Base-by-base conservation (phyloP, 2,888 invertebrate species). In the Alloscopus bannaensis region DNA sequence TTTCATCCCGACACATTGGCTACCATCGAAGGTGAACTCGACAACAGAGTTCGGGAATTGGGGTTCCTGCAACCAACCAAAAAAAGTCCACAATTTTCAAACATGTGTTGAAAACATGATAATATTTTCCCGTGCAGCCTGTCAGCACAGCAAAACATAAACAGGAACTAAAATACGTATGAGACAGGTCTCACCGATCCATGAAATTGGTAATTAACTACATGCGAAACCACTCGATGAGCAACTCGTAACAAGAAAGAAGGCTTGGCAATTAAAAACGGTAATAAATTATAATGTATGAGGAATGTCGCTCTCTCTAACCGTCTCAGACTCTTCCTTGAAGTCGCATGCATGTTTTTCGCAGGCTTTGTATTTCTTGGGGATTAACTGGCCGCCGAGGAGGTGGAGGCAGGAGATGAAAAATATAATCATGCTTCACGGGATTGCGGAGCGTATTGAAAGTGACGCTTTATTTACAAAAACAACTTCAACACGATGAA, bases 1-100 rank as follows among this genome's bases (percentile, higher is more conserved):
- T 80, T 84, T 84, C 81, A 84, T 83, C 68, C 84, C 84, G 64
- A 78, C 70, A 79, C 85, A 78, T 13, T 80, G 73, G 57, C 50
- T 77, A 65, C 59, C 81, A 76, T 83, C 85, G 80, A 84, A 83
- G 50, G 79, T 81, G 65, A 81, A 83, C 75, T 84, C 86, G 81
- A 84, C 82, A 64, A 83, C 84, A 68, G 84, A 83, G 83, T 85
- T 85, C 71, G 86, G 81, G 64, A 86, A 80, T 60, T 83, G 84
- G 69, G 83, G 83, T 42, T 81, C 84, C 86, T 86, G 50, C 11
- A 72, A 72, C 18, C 18, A 71, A 3, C 45, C 16, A 62, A 2
- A 62, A 62, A 20, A 45, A 65, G 36, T 36, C 36, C 36, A 36
- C 36, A 8, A 52, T 52, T 47, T 47, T 6, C 47, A 47, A 52